Conservation (phyloP, 2,113 vertebrate genomes). For the Chinchilla lanigera region DNA sequence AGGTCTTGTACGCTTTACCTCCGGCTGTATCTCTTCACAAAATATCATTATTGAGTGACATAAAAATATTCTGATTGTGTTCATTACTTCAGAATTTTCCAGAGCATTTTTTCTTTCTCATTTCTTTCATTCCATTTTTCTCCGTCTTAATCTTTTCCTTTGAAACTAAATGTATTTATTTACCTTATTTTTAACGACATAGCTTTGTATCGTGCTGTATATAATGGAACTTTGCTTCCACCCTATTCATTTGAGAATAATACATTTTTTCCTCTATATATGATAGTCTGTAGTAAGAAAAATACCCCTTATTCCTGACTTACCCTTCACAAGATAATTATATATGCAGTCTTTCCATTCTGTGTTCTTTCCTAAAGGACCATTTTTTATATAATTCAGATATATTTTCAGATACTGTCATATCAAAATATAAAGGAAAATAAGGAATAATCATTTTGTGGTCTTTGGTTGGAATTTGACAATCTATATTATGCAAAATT, state of each 20-base stretch:
- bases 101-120: not conserved
- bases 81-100: not conserved
- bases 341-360: not conserved
- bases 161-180: not conserved
- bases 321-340: not conserved
- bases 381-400: not conserved
- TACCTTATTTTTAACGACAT: not conserved
- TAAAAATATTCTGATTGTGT: constrained; percentile 7
- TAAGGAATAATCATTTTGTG: not conserved
- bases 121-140: not conserved
- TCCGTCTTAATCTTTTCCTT: not conserved
- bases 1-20: constrained; percentile 61
- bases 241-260: not conserved
- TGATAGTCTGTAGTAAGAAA: not conserved
- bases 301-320: not conserved
- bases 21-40: constrained; percentile 75
- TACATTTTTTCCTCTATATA: not conserved
- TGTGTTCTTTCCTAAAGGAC: not conserved
- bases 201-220: not conserved
- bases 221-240: not conserved
- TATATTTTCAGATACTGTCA: not conserved
- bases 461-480: not conserved
- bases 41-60: constrained; percentile 32
- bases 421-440: not conserved
- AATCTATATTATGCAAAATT: not conserved